Evolutionary conservation across 2,113 vertebrate genomes (phyloP).

Genomic region (Protobothrops mucrosquamatus): DNA sequence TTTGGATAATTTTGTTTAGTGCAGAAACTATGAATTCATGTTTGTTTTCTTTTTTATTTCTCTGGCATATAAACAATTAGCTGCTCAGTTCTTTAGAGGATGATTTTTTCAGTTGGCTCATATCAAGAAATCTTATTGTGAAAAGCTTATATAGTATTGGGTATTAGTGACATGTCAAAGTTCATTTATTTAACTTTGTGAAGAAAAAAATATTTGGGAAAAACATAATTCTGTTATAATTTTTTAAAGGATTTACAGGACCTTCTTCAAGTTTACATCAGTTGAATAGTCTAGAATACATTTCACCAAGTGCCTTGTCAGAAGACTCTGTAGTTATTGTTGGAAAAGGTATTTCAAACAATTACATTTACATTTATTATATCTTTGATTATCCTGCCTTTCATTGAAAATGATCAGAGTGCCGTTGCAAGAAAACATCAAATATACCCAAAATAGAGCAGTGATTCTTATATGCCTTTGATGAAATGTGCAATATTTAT

Average conservation of each 20-base stretch:
- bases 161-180: too few species aligned
- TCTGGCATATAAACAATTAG: background rate
- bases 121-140: background rate
- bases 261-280: slow-evolving; percentile 53
- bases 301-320: slow-evolving; percentile 63
- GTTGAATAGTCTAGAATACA: slow-evolving; percentile 57
- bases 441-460: background rate
- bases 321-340: slow-evolving; percentile 76
- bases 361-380: background rate
- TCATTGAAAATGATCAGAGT: background rate
- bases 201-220: background rate
- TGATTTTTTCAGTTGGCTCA: background rate
- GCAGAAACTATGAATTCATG: background rate
- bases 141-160: background rate
- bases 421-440: background rate
- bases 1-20: background rate
- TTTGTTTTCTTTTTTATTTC: background rate
- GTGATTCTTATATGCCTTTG: background rate
- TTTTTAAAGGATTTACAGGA: slow-evolving; percentile 60
- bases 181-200: background rate
- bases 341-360: slow-evolving; percentile 77
- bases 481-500: background rate
- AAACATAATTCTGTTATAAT: background rate
- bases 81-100: background rate
- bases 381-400: background rate